Base-by-base conservation (phyloP, 1,140 invertebrate genomes). In the Cherax destructor region DNA sequence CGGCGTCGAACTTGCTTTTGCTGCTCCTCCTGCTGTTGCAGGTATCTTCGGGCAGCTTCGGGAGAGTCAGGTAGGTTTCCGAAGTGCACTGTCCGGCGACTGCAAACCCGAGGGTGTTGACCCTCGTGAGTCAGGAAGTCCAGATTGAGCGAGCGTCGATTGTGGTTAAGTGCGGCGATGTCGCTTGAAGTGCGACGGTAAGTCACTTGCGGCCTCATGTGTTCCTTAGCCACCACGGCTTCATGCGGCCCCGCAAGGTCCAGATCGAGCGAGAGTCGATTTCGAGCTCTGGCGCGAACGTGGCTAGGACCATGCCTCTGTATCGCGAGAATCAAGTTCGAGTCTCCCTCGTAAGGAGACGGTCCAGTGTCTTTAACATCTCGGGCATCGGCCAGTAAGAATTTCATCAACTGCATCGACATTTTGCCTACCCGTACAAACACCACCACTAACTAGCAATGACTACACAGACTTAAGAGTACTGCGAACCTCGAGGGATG, bases 301-400 rank as follows among this genome's bases (percentile, higher is more conserved):
- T 91, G 90, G 78, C 85, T 87, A 5, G 90, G 90, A 1, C 84
- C 90, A 49, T 91, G 90, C 3, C 90, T 77, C 83, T 91, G 90
- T 6, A 91, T 56, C 49, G 90, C 90, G 21, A 91, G n/a, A 16
- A 59, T 76, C 59, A 91, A 65, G 79, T 91, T 91, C 3, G 78
- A 86, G 61, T 87, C 90, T 21, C 90, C 90, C 72, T 91, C 90
- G 84, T 91, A 91, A 4, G 90, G 90, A 11, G 90, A 91, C 24
- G 90, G 90, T 4, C 84, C 90, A 13, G 84, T 13, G 72, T 86
- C 83, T 41, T 72, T 81, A 77, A 91, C 78, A 50, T 91, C 90
- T 24, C 90, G 84, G 5, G 90, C 90, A 56, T 91, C 90, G 7
- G 90, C 90, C 79, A 91, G 47, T 0, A 91, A 69, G 52, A 52